Base-by-base conservation (phyloP, 2,113 vertebrate genomes). In the Eptesicus fuscus region DNA sequence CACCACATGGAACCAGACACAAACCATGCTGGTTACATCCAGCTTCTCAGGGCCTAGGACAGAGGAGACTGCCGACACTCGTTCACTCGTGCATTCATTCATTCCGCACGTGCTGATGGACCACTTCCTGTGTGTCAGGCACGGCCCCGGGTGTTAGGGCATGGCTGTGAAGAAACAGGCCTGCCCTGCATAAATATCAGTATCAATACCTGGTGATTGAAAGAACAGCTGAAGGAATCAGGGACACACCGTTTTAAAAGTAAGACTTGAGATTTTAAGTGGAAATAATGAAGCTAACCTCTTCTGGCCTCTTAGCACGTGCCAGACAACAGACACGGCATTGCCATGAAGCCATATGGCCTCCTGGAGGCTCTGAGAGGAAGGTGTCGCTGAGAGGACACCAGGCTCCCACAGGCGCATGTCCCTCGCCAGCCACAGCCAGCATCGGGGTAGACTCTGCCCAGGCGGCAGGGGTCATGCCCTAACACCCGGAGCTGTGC, bases 181-280 rank as follows among this genome's bases (percentile, higher is more conserved):
- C 44, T 17, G 23, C 51, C 53, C 22, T 47, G 35, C 20, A 4
- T 25, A 59, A 47, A 51, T 11, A 30, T 63, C 5, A 80, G 25
- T 7, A 35, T 23, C 6, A 30, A 0, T 30, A 5, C 17, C 12
- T n/a, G 32, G 70, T n/a, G 53, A 2, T 1, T 20, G 30, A 18
- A 86, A 2, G 42, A 22, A 12, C 14, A 10, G 56, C 80, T 61
- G 7, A 30, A 5, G 37, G 28, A 53, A 28, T 65, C 28, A 35
- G 42, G 44, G 35, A 40, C 30, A 14, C 9, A 1, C n/a, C n/a
- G 0, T n/a, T 49, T 73, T 71, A 53, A 82, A 82, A 44, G 70
- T 5, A 77, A 79, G 42, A 65, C 28, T 10, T n/a, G 49, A 86
- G 63, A 49, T 79, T 88, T 49, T 28, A 37, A 42, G 53, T 18